Base-by-base conservation (phyloP, 2,888 invertebrate genomes). In the Heteromyza rotundicornis region DNA sequence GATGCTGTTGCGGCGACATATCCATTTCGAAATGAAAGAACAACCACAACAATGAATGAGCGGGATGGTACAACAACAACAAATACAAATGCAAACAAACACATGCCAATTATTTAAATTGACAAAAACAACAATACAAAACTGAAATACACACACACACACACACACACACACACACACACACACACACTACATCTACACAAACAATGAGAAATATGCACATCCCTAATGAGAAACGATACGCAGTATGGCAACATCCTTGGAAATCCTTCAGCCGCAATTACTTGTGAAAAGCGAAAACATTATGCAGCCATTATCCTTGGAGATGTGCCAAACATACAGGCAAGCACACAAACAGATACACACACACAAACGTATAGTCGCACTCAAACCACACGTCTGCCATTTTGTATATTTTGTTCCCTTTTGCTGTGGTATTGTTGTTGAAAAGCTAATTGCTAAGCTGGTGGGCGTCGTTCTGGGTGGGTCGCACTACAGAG, bases 21-120 rank as follows among this genome's bases (percentile, higher is more conserved):
- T 44, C 2, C 50, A 22, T 32, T 44, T 47, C 16, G 47, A 16
- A 47, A 14, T 20, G 47, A 55, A 55, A 55, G 22, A n/a, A n/a
- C n/a, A n/a, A n/a, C 56, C 22, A 47, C 56, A 56, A 40, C 32
- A 53, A 53, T 24, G 53, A 19, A 27, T 53, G 17, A 10, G 10
- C 51, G n/a, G 3, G 3, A 40, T 40, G 40, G 12, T 14, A n/a
- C n/a, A n/a, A n/a, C n/a, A n/a, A n/a, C n/a, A n/a, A n/a, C n/a
- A n/a, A n/a, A 40, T 40, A 40, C 35, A 14, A 35, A 7, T 57
- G 27, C 57, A 57, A 35, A 51, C 27, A n/a, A n/a, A 35, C 59
- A 59, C 63, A 63, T 63, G 63, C 59, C 63, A 57, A 56, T 63
- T 59, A 63, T 63, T 57, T 53, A 59, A 63, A 59, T 63, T 51